Base-by-base conservation (phyloP, 1,140 invertebrate genomes). In the Phthorimaea operculella region DNA sequence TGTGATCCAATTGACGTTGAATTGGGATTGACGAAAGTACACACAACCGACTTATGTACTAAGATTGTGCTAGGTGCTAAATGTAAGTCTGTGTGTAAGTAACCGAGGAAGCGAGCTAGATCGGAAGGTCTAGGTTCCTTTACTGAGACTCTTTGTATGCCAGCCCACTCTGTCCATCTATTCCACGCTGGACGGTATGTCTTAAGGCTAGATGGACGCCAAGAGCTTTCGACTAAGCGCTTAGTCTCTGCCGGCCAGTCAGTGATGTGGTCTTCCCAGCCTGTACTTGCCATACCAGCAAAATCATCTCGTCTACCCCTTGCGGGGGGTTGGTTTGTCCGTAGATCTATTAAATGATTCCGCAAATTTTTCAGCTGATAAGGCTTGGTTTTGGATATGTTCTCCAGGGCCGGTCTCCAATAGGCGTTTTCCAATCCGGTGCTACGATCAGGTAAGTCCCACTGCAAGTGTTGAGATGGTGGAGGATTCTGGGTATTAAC, bases 381-480 rank as follows among this genome's bases (percentile, higher is more conserved):
- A 3, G 69, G 67, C 5, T 55, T 42, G 0, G 49, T 53, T 18
- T 52, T 15, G n/a, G 56, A 47, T 51, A 60, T 15, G 0, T 48
- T 53, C 42, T 34, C 36, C 15, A 69, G 55, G 17, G 67, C 64
- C 28, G 59, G 51, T 59, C 50, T 59, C 66, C 64, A 65, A 49
- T 63, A 70, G 5, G 59, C 62, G 28, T 63, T 62, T 64, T 51
- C 68, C 66, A 73, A 11, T 49, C n/a, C 12, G 69, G 66, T 5
- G 53, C 64, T 28, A 70, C 56, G 16, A 75, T 0, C 0, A 71
- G 45, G 52, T 52, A 58, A 18, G 12, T 33, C 1, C 62, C 67
- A 48, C 36, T 39, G 36, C 36, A 39, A 10, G 10, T 39, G 4
- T 39, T n/a, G 36, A 39, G 36, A n/a, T 39, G 36, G 21, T 28